Base-by-base conservation (phyloP, 2,113 vertebrate genomes). In the Seriola dumerili region DNA sequence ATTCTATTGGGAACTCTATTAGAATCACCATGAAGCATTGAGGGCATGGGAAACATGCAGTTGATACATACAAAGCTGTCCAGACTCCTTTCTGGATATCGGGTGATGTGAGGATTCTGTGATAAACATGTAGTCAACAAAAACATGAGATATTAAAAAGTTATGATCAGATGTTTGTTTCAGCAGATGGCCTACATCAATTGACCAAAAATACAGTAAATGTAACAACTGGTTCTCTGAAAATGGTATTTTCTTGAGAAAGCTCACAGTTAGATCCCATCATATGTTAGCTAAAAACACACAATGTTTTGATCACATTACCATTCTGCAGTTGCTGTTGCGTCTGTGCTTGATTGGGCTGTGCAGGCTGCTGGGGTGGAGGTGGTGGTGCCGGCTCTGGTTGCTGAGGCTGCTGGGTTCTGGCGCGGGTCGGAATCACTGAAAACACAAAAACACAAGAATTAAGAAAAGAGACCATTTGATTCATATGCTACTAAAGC, bases 311-410 rank as follows among this genome's bases (percentile, higher is more conserved):
- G 21, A 66, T 54, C 14, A 19, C 8, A 12, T 89, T 97, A 97
- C 97, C 98, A 94, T 99, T 99, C 95, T 97, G 97, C 89, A 97
- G 96, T 89, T 97, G 95, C 83, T 97, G 97, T 44, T 96, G 94
- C 81, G 97, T 96, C 87, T 95, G 94, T 34, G 83, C 84, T 69
- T 94, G 94, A 67, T 85, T 89, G 78, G 68, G 88, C 70, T 91
- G 95, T 25, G 89, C 68, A 10, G 92, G 85, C 88, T 92, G 97
- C 81, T 96, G 95, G 76, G 83, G 34, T 29, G 93, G 91, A 74
- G 95, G 93, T 17, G 93, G 92, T 0, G 96, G 97, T 46, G 97
- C 96, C 6, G 96, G 97, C 74, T 98, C 97, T 0, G 96, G 96
- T 90, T 97, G 94, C 67, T 85, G 97, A 69, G 92, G 90, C 29